phyloP scores from a whole-genome alignment of 2,113 vertebrate species.

The Chaetops frenatus region DNA sequence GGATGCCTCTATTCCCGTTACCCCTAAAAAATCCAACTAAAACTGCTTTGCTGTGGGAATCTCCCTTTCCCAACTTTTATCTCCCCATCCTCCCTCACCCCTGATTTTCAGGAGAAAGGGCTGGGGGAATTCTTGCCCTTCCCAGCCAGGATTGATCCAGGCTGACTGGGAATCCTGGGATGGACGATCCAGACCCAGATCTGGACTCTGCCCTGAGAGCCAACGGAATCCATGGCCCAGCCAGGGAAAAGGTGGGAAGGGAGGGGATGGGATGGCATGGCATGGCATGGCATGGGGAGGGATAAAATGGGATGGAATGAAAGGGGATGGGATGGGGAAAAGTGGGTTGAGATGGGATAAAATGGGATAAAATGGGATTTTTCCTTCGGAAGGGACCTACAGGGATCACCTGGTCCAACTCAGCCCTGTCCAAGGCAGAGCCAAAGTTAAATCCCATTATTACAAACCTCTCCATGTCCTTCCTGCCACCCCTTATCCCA shows the following conservation, averaged over 20 bases:
- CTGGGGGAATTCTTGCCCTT: neutral
- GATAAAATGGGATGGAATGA: neutral
- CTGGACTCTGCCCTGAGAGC: neutral
- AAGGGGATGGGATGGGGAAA: neutral
- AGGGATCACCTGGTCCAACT: neutral
- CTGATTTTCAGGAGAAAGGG: neutral
- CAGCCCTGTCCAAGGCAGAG: neutral
- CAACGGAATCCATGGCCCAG: neutral
- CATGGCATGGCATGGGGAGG: neutral
- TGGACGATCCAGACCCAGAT: neutral
- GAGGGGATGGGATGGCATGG: neutral
- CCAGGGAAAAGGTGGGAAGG: neutral
- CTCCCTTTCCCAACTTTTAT: neutral
- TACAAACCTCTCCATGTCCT: rapidly evolving
- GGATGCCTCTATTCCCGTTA: neutral
- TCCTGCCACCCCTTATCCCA: neutral
- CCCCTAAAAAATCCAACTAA: neutral
- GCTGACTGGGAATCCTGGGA: neutral
- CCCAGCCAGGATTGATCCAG: neutral
- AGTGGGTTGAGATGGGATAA: neutral
- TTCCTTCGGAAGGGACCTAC: neutral
- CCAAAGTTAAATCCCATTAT: rapidly evolving
- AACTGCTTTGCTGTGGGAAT: neutral
- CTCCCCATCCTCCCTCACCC: neutral
- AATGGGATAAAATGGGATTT: neutral